Base-by-base conservation (phyloP, 1,140 invertebrate species). In the Drosophila azteca region DNA sequence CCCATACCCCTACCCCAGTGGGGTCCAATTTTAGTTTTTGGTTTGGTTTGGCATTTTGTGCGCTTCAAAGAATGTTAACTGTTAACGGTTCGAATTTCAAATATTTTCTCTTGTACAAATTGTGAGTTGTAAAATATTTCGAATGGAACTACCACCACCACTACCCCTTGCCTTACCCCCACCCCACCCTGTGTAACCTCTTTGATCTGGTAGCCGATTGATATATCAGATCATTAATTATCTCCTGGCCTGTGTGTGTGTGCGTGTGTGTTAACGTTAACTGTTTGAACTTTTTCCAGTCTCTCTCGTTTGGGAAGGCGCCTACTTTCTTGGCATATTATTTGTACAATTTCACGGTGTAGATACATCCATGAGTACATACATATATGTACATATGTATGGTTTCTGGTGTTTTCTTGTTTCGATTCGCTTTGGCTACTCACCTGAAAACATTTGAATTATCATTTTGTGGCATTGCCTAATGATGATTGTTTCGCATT, bases 261-360 rank as follows among this genome's bases (percentile, higher is more conserved):
- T 35, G 8, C 9, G 8, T 35, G 31, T 35, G 31, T 35, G 31
- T 35, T 2, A 9, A 2, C 2, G 31, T 35, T 35, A 65, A 48
- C 49, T 52, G 46, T 50, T 64, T 22, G n/a, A 60, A 44, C 26
- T 60, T 65, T 75, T 79, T 53, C 55, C 63, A 67, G 67, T 76
- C 62, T 66, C 41, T 50, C 49, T 51, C 31, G 15, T 48, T 26
- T 17, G 24, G 48, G 1, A 43, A 53, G 78, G 79, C 82, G 82
- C 82, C 82, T 79, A 82, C 83, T 87, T 87, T 87, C 83, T 79
- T 82, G 79, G 53, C 67, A 67, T 64, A 79, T 77, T 88, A 88
- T 87, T 88, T 88, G 83, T 83, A 76, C 72, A 87, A 87, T 87
- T 87, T 87, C 84, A 87, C 84, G 83, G 83, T 85, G 52, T 65